Conservation (phyloP, 2,888 invertebrate species). For the Hemistola chrysoprasaria region DNA sequence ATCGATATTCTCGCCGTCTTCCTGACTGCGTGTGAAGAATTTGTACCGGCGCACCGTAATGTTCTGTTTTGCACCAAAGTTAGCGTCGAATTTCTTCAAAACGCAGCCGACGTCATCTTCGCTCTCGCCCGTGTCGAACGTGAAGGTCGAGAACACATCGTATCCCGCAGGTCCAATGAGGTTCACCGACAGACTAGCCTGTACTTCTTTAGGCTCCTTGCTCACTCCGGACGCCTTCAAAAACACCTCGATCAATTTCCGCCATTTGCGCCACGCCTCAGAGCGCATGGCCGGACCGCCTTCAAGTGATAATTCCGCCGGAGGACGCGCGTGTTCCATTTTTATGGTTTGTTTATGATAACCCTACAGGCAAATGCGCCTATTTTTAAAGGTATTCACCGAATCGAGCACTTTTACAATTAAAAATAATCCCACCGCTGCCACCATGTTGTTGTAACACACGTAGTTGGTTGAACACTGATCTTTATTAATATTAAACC, state of each 20-base stretch:
- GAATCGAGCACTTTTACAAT: too few species aligned
- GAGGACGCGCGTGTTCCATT: constrained; percentile 12
- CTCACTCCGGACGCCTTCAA: constrained; percentile 26
- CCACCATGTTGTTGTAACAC: too few species aligned
- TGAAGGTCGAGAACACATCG: too few species aligned
- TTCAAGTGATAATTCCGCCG: constrained; percentile 8
- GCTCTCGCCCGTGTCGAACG: too few species aligned
- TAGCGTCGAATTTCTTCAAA: neutral
- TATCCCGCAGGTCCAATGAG: too few species aligned
- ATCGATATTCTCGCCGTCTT: neutral
- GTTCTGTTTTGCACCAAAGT: constrained; percentile 2
- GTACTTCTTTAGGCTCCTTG: constrained; percentile 19
- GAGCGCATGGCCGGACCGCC: constrained; percentile 15
- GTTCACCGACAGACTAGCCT: constrained; percentile 13
- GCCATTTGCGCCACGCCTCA: constrained; percentile 26
- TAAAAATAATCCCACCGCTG: too few species aligned
- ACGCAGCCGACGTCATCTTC: too few species aligned
- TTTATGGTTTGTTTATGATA: too few species aligned
- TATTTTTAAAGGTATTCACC: too few species aligned
- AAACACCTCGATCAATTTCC: constrained; percentile 18
- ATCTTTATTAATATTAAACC: too few species aligned
- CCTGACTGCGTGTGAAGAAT: neutral
- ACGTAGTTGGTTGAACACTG: too few species aligned
- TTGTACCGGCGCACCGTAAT: neutral
- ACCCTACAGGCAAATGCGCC: too few species aligned